These are phyloP conservation scores for Agrotis segetum DNA, from an alignment of 2,888 invertebrate genomes.

Conservation along the genomic window DNA sequence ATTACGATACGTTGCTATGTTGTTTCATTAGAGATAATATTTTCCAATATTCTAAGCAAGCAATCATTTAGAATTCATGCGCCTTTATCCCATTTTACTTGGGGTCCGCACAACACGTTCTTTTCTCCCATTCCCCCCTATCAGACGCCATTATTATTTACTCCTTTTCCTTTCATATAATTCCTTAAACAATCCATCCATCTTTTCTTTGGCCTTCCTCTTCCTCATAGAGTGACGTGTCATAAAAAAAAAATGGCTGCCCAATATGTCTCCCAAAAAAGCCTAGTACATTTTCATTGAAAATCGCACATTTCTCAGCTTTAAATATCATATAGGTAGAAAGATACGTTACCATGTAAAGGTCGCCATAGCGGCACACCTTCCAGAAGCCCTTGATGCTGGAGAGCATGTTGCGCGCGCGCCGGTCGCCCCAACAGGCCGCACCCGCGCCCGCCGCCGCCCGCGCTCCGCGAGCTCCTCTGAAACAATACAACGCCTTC, in stretches of 20 bases:
- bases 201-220: too few relatives aligned
- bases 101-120: too few relatives aligned
- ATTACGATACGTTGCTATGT: constrained; percentile 17
- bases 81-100: too few relatives aligned
- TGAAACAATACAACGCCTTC: constrained; percentile 60
- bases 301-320: too few relatives aligned
- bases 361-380: constrained; percentile 89
- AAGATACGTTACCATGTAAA: constrained; percentile 84
- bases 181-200: too few relatives aligned
- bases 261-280: not conserved
- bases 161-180: too few relatives aligned
- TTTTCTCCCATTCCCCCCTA: too few relatives aligned
- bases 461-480: constrained; percentile 78
- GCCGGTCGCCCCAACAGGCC: constrained; percentile 75
- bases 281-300: not conserved
- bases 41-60: constrained; percentile 3
- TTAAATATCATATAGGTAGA: not conserved
- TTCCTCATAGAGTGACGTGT: too few relatives aligned
- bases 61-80: too few relatives aligned
- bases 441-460: constrained; percentile 75
- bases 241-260: constrained; percentile 5
- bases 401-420: constrained; percentile 86
- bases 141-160: too few relatives aligned
- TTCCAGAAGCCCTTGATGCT: constrained; percentile 89
- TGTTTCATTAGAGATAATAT: constrained; percentile 30